A percentile compares a stretch with the other conserved stretches of the same genome.
Evolutionary conservation across 2,113 vertebrate species (phyloP).

Genomic region (Labeo rohita): DNA sequence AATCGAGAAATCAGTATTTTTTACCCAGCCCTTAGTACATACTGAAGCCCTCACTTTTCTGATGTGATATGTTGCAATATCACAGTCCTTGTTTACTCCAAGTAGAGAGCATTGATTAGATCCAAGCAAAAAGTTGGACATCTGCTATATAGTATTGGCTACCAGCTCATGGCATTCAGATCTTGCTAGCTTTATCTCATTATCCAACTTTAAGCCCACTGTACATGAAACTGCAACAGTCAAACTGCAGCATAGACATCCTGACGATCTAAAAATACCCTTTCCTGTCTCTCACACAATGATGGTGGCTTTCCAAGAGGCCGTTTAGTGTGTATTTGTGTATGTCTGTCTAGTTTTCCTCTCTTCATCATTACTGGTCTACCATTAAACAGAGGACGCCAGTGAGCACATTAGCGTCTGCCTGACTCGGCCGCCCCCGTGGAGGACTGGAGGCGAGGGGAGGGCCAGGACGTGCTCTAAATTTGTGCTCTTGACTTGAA

Average conservation of each 20-base stretch:
- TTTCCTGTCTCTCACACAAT: slow-evolving; percentile 11
- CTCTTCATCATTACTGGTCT: slow-evolving; percentile 29
- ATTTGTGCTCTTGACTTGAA: slow-evolving; percentile 68
- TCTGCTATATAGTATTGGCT: slow-evolving; percentile 1
- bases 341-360: slow-evolving; percentile 19
- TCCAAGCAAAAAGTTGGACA: slow-evolving; percentile 9
- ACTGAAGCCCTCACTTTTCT: neutral
- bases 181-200: slow-evolving; percentile 47
- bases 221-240: slow-evolving; percentile 34
- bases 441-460: slow-evolving; percentile 33
- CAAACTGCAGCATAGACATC: neutral
- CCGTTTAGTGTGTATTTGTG: slow-evolving; percentile 2
- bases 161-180: slow-evolving; percentile 36
- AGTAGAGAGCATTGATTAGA: slow-evolving; percentile 31
- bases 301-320: slow-evolving; percentile 6
- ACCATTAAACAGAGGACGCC: slow-evolving; percentile 41
- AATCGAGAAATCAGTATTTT: neutral
- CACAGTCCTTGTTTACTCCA: slow-evolving; percentile 8
- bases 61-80: neutral
- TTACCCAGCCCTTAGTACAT: neutral
- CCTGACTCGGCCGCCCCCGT: neutral
- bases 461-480: slow-evolving; percentile 54
- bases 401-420: slow-evolving; percentile 35
- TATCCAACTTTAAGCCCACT: slow-evolving; percentile 33
- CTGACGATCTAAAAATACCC: slow-evolving; percentile 46